Evolutionary conservation across 2,797 vertebrate genomes (phyloP), one percentile per base, ranked within the genome.

Genomic region (Xenopus petersii): DNA sequence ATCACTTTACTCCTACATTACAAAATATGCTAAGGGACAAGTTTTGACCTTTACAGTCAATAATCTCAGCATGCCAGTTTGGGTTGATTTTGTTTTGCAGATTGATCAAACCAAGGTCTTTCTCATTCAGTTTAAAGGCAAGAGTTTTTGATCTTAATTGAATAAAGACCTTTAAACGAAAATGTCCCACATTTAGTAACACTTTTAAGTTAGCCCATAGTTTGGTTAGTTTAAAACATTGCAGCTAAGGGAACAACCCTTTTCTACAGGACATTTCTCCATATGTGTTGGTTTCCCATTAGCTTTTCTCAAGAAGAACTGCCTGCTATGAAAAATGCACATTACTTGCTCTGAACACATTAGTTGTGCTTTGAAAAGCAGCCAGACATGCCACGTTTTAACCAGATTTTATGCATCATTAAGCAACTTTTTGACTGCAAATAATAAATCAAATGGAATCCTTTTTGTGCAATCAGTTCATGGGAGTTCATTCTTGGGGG

Each of bases 391-490:
- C 75, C 81, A 76, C 42, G n/a, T 82, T 81, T 82, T 75, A 73
- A 67, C 42, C 81, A 61, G 66, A 67, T 82, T 83, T 85, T 83
- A 70, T 84, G 81, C 80, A 83, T 74, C 0, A 0, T 71, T 81
- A 85, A 84, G 79, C 80, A 69, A 71, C 83, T 83, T 85, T 68
- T 67, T 84, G 82, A 83, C 79, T 85, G 63, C 75, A 83, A 82
- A 60, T 36, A 46, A 72, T 48, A 73, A 81, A 67, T 65, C 79
- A 74, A 85, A 79, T 59, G 51, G 59, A 71, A 73, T 68, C 70
- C 60, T 73, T 51, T 73, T 73, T 78, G 67, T 73, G 46, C 12
- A 21, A 73, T 78, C 65, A 79, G 74, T 74, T 73, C 67, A 70
- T 70, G 21, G 63, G 55, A 74, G 71, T 79, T 79, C 67, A 79